These are phyloP conservation scores for Baronia brevicornis DNA, from an alignment of 2,888 invertebrate genomes.

Conservation along the genomic window DNA sequence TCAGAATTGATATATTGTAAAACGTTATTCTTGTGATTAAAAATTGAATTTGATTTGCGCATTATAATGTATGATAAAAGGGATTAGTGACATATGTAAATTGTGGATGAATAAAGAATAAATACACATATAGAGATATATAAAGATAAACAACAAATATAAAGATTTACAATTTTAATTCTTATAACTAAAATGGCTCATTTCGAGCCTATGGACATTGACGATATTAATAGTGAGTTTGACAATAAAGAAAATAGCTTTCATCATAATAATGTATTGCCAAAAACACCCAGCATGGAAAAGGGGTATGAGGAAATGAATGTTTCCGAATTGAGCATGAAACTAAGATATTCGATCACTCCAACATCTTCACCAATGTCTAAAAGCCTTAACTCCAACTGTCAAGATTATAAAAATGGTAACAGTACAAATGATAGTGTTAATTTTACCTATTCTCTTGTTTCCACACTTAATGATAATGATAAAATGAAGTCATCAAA, in stretches of 20 bases:
- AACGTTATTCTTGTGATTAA: constrained; percentile 37
- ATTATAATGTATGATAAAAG: too few species aligned
- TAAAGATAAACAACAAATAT: too few species aligned
- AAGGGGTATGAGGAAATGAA: constrained; percentile 65
- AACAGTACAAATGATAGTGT: constrained; percentile 36
- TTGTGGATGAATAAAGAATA: too few species aligned
- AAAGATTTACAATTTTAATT: too few species aligned
- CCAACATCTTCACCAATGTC: constrained; percentile 62
- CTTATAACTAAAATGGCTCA: constrained; percentile 53
- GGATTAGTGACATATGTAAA: too few species aligned
- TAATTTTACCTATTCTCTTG: too few species aligned
- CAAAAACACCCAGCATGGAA: constrained; percentile 44
- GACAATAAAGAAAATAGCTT: constrained; percentile 64
- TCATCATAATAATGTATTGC: constrained; percentile 51
- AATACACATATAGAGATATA: too few species aligned
- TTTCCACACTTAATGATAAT: too few species aligned
- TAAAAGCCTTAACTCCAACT: constrained; percentile 48
- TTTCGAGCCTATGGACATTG: constrained; percentile 61
- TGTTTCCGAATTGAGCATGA: constrained; percentile 63
- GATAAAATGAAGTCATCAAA: constrained; percentile 50
- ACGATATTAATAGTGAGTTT: constrained; percentile 49
- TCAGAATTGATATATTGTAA: constrained; percentile 54
- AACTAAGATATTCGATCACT: constrained; percentile 59
- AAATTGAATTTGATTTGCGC: constrained; percentile 18
- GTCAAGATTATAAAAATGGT: constrained; percentile 34